These are phyloP conservation scores for Stylophora pistillata DNA, from an alignment of 64 coral and sea anemone genomes.

Conservation along the genomic window DNA sequence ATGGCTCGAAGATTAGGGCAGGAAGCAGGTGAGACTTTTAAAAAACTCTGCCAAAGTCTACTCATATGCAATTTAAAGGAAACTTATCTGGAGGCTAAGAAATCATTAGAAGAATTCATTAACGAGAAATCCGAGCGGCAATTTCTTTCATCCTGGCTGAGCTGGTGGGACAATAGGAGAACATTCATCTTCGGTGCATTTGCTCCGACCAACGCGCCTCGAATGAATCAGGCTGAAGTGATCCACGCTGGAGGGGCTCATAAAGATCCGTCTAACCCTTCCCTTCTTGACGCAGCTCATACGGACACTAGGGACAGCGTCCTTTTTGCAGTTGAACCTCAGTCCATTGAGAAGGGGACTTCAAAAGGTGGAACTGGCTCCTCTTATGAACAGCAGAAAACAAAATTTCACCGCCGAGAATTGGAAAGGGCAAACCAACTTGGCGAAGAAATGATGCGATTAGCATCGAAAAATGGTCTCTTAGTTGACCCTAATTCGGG, in stretches of 20 bases:
- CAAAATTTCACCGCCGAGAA: no score
- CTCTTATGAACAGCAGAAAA: no score
- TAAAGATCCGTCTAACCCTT: conserved; percentile 1
- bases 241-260: conserved; percentile 6
- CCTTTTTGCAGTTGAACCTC: not conserved
- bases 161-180: no score
- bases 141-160: no score
- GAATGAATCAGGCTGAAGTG: conserved; percentile 7
- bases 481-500: no score
- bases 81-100: not conserved
- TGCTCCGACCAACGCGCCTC: not conserved
- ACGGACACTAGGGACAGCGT: not conserved
- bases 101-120: not conserved
- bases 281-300: conserved; percentile 1
- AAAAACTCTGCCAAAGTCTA: no score
- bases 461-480: no score
- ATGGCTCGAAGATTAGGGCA: no score
- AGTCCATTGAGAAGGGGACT: not conserved
- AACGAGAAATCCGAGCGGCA: conserved; percentile 10
- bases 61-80: not conserved
- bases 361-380: no score
- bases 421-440: no score
- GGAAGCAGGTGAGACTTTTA: no score
- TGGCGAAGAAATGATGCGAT: no score
- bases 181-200: conserved; percentile 34